These are phyloP conservation scores for Actinopyga echinites DNA, from an alignment of 53 echinoderm and acorn worm species.

Conservation along the genomic window DNA sequence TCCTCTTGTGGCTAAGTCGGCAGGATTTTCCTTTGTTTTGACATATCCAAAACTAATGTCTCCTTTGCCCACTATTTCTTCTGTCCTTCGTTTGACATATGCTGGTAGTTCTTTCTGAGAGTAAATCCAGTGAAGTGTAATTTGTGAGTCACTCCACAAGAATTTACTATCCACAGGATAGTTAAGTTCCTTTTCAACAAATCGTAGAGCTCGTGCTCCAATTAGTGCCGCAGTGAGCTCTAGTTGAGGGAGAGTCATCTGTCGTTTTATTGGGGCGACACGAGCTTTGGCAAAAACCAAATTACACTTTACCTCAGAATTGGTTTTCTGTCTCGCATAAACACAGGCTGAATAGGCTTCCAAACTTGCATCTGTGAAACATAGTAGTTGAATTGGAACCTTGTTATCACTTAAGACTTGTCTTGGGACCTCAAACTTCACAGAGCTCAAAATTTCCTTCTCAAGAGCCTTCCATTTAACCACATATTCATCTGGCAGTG, in stretches of 20 bases:
- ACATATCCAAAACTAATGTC: no score
- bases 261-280: neutral
- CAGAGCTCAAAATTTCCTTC: neutral
- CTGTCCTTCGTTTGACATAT: no score
- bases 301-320: no score
- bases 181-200: neutral
- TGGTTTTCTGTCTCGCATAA: neutral
- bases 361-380: no score
- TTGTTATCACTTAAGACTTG: neutral
- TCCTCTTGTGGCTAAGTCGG: no score
- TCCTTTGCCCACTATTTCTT: no score
- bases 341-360: neutral
- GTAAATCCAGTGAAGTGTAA: no score
- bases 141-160: constrained; percentile 4
- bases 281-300: no score
- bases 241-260: neutral
- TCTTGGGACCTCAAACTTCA: neutral
- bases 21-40: no score
- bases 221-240: constrained; percentile 1
- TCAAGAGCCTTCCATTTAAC: neutral
- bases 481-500: neutral
- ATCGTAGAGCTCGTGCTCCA: neutral
- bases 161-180: neutral
- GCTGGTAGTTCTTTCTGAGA: no score
- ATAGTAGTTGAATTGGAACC: neutral